A percentile compares a stretch with the other conserved stretches of the same genome.
phyloP scores from a whole-genome alignment of 2,888 invertebrate species.

The Plusia festucae region DNA sequence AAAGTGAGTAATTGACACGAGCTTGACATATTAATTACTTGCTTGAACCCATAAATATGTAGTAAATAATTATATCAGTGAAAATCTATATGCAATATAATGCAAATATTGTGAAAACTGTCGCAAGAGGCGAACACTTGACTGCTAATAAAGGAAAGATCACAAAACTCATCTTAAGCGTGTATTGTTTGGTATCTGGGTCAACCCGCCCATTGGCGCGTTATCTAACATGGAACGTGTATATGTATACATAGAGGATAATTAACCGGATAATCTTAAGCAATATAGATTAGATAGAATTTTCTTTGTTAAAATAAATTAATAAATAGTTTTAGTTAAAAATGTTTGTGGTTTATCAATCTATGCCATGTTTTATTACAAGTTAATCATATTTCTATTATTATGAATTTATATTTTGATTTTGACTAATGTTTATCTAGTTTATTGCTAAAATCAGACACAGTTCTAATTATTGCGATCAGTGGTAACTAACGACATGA shows the following conservation, averaged over 20 bases:
- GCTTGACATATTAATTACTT: constrained; percentile 5
- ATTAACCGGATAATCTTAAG: constrained; percentile 20
- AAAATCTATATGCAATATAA: constrained; percentile 1
- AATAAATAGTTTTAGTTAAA: neutral
- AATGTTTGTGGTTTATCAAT: neutral
- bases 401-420: too few relatives aligned
- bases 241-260: neutral
- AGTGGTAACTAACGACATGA: neutral
- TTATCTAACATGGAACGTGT: constrained; percentile 27
- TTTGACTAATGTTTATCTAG: too few relatives aligned
- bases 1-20: constrained; percentile 15
- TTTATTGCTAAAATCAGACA: neutral
- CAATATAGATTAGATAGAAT: constrained; percentile 8
- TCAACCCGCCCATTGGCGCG: constrained; percentile 48
- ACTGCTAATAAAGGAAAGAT: neutral
- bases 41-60: constrained; percentile 7
- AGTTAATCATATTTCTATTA: too few relatives aligned
- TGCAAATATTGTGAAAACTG: neutral
- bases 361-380: neutral
- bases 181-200: constrained; percentile 37
- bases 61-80: neutral
- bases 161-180: neutral
- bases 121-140: neutral
- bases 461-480: too few relatives aligned
- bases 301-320: neutral